A percentile compares a stretch with the other conserved stretches of the same genome.
These are phyloP conservation scores for Diorhabda elongata DNA, from an alignment of 1,140 invertebrate genomes.

Conservation along the genomic window DNA sequence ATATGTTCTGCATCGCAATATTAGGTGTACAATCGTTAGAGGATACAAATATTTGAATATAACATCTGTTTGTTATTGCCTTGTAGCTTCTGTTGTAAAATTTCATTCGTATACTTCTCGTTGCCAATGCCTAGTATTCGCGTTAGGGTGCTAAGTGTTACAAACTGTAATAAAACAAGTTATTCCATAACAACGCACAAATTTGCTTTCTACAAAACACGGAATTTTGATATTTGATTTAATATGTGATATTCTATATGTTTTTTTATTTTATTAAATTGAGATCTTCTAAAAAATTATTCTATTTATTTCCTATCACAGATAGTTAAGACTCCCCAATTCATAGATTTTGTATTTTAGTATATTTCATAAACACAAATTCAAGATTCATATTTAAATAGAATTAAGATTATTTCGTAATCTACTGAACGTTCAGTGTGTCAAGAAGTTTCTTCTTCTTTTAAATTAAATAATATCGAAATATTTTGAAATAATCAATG, in stretches of 20 bases:
- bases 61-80: constrained; percentile 18
- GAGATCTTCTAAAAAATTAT: too few relatives aligned
- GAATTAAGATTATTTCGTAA: too few relatives aligned
- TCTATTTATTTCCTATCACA: too few relatives aligned
- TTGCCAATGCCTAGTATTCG: neutral
- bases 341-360: too few relatives aligned
- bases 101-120: constrained; percentile 9
- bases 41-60: constrained; percentile 17
- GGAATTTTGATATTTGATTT: constrained; percentile 19
- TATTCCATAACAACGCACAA: constrained; percentile 10
- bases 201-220: constrained; percentile 5
- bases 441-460: too few relatives aligned
- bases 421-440: too few relatives aligned
- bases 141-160: constrained; percentile 17
- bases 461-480: too few relatives aligned
- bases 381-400: too few relatives aligned
- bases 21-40: constrained; percentile 12
- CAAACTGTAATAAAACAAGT: constrained; percentile 19
- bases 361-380: too few relatives aligned
- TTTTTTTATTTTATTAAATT: too few relatives aligned
- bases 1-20: constrained; percentile 15
- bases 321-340: too few relatives aligned
- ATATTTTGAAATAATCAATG: too few relatives aligned
- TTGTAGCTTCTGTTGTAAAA: constrained; percentile 13
- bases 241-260: neutral